These are phyloP conservation scores for Xiphophorus couchianus DNA, from an alignment of 2,113 vertebrate genomes.

Conservation along the genomic window DNA sequence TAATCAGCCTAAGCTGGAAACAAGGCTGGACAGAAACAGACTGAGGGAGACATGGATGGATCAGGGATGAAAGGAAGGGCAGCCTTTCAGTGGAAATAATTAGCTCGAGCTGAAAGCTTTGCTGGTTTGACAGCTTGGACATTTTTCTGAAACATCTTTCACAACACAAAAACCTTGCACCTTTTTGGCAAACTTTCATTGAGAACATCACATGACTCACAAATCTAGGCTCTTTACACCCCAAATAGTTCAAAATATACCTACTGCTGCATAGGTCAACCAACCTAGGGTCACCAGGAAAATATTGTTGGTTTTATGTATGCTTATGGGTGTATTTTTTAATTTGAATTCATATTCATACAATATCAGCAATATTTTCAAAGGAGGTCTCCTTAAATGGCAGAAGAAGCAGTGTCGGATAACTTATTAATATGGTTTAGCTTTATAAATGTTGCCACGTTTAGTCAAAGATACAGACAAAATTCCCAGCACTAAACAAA, in stretches of 20 bases:
- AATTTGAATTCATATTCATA: background rate
- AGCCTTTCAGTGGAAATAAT: slow-evolving; percentile 53
- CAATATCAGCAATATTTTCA: background rate
- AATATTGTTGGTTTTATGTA: background rate
- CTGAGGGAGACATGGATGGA: slow-evolving; percentile 32
- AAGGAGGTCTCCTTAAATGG: background rate
- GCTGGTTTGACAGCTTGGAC: background rate
- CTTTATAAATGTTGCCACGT: background rate
- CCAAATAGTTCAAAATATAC: background rate
- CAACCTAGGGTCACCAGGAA: background rate
- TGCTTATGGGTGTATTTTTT: too few relatives aligned
- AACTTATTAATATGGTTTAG: background rate
- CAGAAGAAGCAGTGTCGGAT: too few relatives aligned
- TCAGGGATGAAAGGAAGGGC: slow-evolving; percentile 30
- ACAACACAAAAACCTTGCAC: background rate
- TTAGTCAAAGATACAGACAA: background rate
- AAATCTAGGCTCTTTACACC: background rate
- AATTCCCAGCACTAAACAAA: background rate
- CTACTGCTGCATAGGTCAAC: background rate
- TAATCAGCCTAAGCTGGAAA: slow-evolving; percentile 66
- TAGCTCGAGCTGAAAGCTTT: background rate
- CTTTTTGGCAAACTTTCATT: background rate
- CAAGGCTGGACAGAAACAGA: slow-evolving; percentile 13
- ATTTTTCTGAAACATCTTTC: background rate
- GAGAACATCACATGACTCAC: background rate